Percentiles rank a stretch among this genome's conserved stretches.
These are phyloP conservation scores for Eupithecia dodoneata DNA, from an alignment of 2,888 invertebrate species.

Conservation along the genomic window DNA sequence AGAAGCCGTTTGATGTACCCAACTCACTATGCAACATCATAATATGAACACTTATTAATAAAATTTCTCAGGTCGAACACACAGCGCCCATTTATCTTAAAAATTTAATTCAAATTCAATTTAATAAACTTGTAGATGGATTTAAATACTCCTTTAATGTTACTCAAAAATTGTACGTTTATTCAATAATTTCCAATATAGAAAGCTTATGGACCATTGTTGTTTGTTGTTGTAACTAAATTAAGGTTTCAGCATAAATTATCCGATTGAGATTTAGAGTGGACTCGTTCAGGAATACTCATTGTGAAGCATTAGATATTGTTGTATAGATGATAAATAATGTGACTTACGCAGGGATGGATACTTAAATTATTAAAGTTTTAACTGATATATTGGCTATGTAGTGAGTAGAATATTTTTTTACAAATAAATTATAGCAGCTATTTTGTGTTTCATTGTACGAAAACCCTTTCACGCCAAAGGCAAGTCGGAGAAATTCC, in stretches of 20 bases:
- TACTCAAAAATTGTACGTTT: conserved; percentile 39
- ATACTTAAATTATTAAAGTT: conserved; percentile 85
- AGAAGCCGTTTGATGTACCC: background rate
- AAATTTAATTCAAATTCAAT: conserved; percentile 52
- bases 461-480: background rate
- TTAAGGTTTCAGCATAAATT: conserved; percentile 83
- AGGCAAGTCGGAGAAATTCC: background rate
- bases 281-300: conserved; percentile 78
- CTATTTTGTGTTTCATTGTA: conserved; percentile 58
- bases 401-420: conserved; percentile 88
- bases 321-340: conserved; percentile 84
- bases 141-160: conserved; percentile 39
- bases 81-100: conserved; percentile 42
- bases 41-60: background rate
- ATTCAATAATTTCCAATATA: conserved; percentile 72
- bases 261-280: conserved; percentile 70
- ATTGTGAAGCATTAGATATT: conserved; percentile 81
- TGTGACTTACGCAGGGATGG: conserved; percentile 85
- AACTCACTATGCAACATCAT: background rate
- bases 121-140: conserved; percentile 52
- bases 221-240: conserved; percentile 69
- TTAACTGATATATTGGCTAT: conserved; percentile 87
- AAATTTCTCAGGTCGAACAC: conserved; percentile 26
- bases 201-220: conserved; percentile 79
- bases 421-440: conserved; percentile 88